Evolutionary conservation across 2,113 vertebrate genomes (phyloP), one percentile per base, ranked within the genome.

Genomic region (Jaculus jaculus): DNA sequence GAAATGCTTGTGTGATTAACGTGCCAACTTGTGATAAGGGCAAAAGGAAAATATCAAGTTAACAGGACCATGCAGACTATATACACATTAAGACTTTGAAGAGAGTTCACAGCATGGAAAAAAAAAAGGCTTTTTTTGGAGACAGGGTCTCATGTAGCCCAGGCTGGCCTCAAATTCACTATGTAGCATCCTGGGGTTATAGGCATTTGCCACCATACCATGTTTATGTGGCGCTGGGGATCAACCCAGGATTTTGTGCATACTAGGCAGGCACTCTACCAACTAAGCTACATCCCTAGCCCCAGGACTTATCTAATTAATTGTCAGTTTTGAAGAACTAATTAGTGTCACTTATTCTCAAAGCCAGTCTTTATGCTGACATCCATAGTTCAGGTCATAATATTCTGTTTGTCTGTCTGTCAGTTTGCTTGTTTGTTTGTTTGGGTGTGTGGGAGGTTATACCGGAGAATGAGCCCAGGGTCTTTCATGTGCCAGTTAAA

Each of bases 61-160:
- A 80, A 73, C 72, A 85, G 21, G 61, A 51, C 34, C 42, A 68
- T 78, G 60, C 58, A 85, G 90, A 73, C 42, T 9, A 87, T 15
- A 81, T 39, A 17, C 23, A 61, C 37, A 90, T 69, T 74, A 90
- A 75, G 72, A 92, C 72, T 92, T 47, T 65, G 13, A 93, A 47
- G 47, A 75, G 60, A 85, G 68, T 68, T 81, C 78, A 58, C 24
- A 89, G 73, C 39, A 66, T n/a, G 54, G 83, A 73, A 85, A 63
- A 86, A 73, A 85, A 63, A 79, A 37, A 58, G 26, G 61, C n/a
- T 95, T 66, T 47, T 5, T 47, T 47, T 47, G 5, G 42, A 47
- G 42, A 47, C 42, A 47, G 42, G 42, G 42, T 47, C 42, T 47
- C 42, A 47, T 47, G 42, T 47, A 47, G 42, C 42, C 42, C 42